phyloP scores from a whole-genome alignment of 2,888 invertebrate species.

The Melanchra persicariae region DNA sequence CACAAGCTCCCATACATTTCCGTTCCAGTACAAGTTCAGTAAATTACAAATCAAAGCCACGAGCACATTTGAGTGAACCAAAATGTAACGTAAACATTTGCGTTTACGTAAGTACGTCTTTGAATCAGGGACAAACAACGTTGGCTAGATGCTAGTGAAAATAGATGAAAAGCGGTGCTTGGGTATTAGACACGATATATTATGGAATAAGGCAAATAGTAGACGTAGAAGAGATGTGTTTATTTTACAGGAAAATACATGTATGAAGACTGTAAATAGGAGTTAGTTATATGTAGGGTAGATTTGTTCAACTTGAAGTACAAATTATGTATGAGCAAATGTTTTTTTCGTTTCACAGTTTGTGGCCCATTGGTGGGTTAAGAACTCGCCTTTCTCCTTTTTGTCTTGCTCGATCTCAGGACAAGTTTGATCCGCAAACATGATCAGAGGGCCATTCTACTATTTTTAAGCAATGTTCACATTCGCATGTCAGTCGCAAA shows the following conservation, averaged over 20 bases:
- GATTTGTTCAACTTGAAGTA: too few species aligned
- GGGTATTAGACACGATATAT: slow-evolving; percentile 8
- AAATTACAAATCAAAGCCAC: slow-evolving; percentile 45
- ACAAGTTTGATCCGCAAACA: too few species aligned
- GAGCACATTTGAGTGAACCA: slow-evolving; percentile 18
- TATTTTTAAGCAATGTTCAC: too few species aligned
- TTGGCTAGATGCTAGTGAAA: slow-evolving; percentile 19
- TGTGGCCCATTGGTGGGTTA: too few species aligned
- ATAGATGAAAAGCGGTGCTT: slow-evolving; percentile 17
- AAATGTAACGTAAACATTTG: slow-evolving; percentile 49
- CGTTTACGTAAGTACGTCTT: slow-evolving; percentile 47
- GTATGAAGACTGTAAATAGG: neutral
- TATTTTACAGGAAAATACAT: neutral
- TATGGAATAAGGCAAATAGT: slow-evolving; percentile 17
- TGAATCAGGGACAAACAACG: slow-evolving; percentile 42
- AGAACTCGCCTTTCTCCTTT: too few species aligned
- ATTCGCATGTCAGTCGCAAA: too few species aligned
- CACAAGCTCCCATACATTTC: neutral
- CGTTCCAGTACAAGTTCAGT: slow-evolving; percentile 9
- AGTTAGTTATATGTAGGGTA: neutral
- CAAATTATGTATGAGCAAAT: too few species aligned
- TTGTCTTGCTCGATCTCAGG: too few species aligned
- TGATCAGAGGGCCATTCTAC: too few species aligned
- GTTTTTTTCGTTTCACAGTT: too few species aligned
- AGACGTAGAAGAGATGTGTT: neutral